A percentile compares a stretch with the other conserved stretches of the same genome.
Evolutionary conservation across 23 tunicate genomes (phyloP).

Genomic region (Ascidia mentula): DNA sequence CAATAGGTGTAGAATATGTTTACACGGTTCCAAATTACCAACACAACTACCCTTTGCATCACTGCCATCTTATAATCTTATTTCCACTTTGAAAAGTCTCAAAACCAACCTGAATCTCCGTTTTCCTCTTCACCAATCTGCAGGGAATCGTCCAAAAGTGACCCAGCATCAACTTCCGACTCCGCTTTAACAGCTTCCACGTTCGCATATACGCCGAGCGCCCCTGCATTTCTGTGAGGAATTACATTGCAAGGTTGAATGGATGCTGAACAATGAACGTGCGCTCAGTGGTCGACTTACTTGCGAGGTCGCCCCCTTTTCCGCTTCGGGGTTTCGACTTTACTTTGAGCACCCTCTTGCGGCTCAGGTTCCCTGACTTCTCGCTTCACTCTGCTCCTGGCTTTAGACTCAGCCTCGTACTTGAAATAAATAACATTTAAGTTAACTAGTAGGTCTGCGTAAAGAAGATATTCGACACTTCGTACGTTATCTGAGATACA

Average conservation of each 20-base stretch:
- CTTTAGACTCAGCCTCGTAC: neutral
- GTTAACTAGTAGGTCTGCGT: no score
- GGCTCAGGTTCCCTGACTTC: neutral
- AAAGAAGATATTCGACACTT: no score
- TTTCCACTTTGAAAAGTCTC: neutral
- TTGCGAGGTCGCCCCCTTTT: constrained; percentile 12
- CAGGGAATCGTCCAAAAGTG: neutral
- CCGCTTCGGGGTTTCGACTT: neutral
- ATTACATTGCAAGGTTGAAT: no score
- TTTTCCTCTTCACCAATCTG: neutral
- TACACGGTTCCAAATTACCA: no score
- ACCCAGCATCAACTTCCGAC: neutral
- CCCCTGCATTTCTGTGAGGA: neutral
- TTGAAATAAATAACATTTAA: no score
- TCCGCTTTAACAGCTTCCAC: neutral
- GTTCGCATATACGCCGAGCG: neutral
- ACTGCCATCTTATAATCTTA: no score
- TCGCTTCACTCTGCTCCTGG: neutral
- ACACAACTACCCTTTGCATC: no score
- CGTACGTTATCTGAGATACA: no score
- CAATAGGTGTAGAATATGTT: no score
- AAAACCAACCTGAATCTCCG: neutral
- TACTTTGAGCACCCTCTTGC: neutral
- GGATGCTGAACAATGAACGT: neutral
- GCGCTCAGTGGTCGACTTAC: neutral